A percentile compares a stretch with the other conserved stretches of the same genome.
phyloP scores from a whole-genome alignment of 2,797 vertebrate genomes.

The Fringilla coelebs region DNA sequence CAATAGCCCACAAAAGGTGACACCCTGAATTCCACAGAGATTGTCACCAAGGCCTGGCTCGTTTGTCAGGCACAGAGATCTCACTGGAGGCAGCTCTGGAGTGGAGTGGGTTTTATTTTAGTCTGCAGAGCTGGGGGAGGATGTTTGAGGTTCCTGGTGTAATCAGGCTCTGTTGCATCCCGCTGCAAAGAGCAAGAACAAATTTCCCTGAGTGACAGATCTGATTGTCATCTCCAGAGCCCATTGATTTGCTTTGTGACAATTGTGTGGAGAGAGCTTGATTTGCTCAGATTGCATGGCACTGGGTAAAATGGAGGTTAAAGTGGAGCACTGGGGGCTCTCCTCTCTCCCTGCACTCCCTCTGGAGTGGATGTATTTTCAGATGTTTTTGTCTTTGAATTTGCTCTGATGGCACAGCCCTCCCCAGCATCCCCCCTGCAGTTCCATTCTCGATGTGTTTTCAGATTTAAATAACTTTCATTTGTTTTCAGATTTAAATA shows the following conservation, averaged over 20 bases:
- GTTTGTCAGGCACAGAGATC: slow-evolving; percentile 21
- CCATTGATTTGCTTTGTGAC: slow-evolving; percentile 35
- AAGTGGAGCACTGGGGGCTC: not conserved
- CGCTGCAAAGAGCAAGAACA: not conserved
- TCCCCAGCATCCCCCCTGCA: not conserved
- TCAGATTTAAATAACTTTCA: slow-evolving; percentile 20
- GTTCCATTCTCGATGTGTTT: slow-evolving; percentile 1
- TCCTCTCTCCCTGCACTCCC: not conserved
- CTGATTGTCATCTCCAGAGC: slow-evolving; percentile 25
- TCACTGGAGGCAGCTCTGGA: slow-evolving; percentile 22
- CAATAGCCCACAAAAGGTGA: slow-evolving; percentile 70
- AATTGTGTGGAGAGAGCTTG: not conserved
- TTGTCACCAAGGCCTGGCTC: slow-evolving; percentile 61
- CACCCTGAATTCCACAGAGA: slow-evolving; percentile 72
- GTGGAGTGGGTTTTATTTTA: slow-evolving; percentile 21
- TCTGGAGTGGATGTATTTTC: not conserved
- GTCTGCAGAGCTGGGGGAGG: not conserved
- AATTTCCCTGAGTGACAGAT: not conserved
- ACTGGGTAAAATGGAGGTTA: not conserved
- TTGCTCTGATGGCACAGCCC: not conserved
- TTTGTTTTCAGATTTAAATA: slow-evolving; percentile 44
- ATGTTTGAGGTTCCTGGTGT: not conserved
- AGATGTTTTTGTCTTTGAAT: slow-evolving; percentile 2
- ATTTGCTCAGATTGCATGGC: slow-evolving; percentile 2
- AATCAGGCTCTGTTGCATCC: slow-evolving; percentile 6